Base-by-base conservation (phyloP, 2,113 vertebrate species). In the Colinus virginianus region DNA sequence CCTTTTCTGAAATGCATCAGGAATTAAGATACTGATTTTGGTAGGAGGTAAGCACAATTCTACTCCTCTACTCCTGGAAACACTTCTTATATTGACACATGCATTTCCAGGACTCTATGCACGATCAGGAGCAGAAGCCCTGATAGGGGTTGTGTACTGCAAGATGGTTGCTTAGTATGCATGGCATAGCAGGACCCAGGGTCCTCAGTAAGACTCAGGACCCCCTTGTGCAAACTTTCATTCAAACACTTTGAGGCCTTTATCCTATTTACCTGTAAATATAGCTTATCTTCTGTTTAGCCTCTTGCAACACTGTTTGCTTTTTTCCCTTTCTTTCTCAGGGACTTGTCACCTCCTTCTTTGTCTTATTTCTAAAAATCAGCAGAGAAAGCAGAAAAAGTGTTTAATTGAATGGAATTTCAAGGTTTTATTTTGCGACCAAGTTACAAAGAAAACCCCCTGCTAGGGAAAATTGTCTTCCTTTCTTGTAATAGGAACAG, bases 311-410 rank as follows among this genome's bases (percentile, higher is more conserved):
- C 14, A 49, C 62, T 22, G 6, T 19, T 86, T 88, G 28, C 34
- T 36, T 71, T 87, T 72, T 28, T 5, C 1, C 12, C 6, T 68
- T 77, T 74, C 34, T 70, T 81, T 86, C 61, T 91, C n/a, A 42
- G 69, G 43, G 51, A n/a, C n/a, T 91, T 61, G 18, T 69, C 34
- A 51, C 40, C 25, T 69, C 15, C 62, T 81, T 78, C 53, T 91
- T 72, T 63, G 13, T 58, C 36, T 61, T 70, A 2, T 84, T 92
- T 90, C 40, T 86, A 40, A 71, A 88, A 86, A 71, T 48, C 38
- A 58, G 45, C 48, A 59, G 32, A 53, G 26, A 88, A 90, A 81
- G 36, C 23, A 69, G 20, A 67, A 85, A 74, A 71, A 81, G 6
- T 53, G 45, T 48, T 82, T 67, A 22, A 71, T 62, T 36, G 30